Conservation (phyloP, 2,113 vertebrate species). For the Quiscalus mexicanus region DNA sequence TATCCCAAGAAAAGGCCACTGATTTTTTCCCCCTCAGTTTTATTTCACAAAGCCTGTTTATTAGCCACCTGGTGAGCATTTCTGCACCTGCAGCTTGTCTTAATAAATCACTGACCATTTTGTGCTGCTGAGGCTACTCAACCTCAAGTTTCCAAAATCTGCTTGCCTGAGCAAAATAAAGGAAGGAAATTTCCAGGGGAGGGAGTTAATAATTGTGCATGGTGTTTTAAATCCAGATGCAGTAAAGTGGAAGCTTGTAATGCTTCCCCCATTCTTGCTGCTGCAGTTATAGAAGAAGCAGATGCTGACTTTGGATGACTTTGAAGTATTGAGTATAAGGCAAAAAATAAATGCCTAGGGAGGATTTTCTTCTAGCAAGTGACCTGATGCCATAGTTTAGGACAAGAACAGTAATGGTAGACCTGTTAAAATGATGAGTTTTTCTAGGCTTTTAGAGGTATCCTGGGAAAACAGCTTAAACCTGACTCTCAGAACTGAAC, state of each 20-base stretch:
- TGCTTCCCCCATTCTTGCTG: neutral
- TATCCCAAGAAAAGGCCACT: constrained; percentile 10
- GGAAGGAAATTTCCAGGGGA: neutral
- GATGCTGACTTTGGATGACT: neutral
- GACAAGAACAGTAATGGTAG: neutral
- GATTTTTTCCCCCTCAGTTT: neutral
- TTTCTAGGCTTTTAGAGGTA: neutral
- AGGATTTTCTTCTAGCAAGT: neutral
- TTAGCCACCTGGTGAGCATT: constrained; percentile 49
- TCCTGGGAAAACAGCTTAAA: neutral
- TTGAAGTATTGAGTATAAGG: neutral
- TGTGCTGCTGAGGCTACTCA: neutral
- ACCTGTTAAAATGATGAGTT: neutral
- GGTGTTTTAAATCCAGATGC: constrained; percentile 21
- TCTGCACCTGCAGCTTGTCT: constrained; percentile 9
- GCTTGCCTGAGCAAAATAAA: constrained; percentile 33
- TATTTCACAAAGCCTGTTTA: constrained; percentile 25
- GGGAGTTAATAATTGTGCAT: neutral
- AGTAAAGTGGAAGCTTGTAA: neutral
- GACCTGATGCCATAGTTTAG: neutral
- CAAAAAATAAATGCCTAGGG: neutral
- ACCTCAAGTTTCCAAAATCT: neutral
- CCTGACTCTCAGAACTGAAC: neutral
- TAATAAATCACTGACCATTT: constrained; percentile 64
- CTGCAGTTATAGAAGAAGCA: constrained; percentile 16